Percentiles rank a stretch among this genome's conserved stretches.
Conservation (phyloP, 2,888 invertebrate species). For the Drosophila nigritarsus region DNA sequence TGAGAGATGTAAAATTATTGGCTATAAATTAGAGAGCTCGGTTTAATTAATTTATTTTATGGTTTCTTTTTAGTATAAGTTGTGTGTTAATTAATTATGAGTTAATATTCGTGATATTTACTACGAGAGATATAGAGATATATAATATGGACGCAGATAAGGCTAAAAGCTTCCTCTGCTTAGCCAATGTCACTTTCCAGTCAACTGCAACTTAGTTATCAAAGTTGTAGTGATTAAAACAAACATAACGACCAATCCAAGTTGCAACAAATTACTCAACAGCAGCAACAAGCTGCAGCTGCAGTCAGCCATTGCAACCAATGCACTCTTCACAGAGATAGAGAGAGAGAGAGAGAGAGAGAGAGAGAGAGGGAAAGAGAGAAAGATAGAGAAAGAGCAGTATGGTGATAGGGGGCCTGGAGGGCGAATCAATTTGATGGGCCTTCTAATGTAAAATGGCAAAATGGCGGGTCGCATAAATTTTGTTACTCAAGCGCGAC, state of each 20-base stretch:
- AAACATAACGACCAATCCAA: neutral
- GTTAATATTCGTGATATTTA: neutral
- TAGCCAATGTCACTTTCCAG: neutral
- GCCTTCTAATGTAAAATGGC: slow-evolving; percentile 63
- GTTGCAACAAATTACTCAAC: slow-evolving; percentile 14
- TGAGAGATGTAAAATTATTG: neutral
- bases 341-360: neutral
- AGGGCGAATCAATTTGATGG: slow-evolving; percentile 31
- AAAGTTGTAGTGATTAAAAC: neutral
- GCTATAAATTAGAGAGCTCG: neutral
- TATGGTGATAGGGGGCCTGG: neutral
- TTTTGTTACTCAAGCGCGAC: slow-evolving; percentile 71
- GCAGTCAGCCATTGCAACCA: slow-evolving; percentile 30
- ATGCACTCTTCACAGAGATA: slow-evolving; percentile 12
- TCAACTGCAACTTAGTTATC: neutral
- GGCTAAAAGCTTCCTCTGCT: neutral
- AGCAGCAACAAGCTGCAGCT: slow-evolving; percentile 11
- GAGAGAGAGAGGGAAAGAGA: slow-evolving; percentile 8
- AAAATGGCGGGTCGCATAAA: slow-evolving; percentile 73
- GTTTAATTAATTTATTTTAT: neutral
- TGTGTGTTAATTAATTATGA: neutral
- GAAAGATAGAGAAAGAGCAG: neutral
- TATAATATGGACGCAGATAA: neutral
- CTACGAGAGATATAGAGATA: neutral
- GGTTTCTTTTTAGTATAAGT: neutral